phyloP scores from a whole-genome alignment of 2,888 invertebrate genomes.

The Euzetes globulus region DNA sequence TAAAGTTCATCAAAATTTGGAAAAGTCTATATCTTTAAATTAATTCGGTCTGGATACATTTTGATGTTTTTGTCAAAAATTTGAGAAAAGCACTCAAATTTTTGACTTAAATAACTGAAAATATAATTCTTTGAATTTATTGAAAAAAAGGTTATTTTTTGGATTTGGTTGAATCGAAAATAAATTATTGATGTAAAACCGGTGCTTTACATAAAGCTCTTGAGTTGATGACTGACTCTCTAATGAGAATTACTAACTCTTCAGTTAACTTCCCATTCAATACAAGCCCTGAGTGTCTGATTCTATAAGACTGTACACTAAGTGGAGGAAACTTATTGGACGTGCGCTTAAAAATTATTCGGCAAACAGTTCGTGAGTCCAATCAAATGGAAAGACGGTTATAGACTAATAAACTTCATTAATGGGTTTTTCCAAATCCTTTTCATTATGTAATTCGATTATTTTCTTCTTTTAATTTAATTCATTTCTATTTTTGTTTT shows the following conservation, averaged over 20 bases:
- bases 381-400: neutral
- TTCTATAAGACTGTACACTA: neutral
- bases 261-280: neutral
- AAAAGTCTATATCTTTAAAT: too few relatives aligned
- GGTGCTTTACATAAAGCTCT: neutral
- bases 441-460: neutral
- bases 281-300: neutral
- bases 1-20: too few relatives aligned
- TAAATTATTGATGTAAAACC: too few relatives aligned
- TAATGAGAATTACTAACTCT: slow-evolving; percentile 1
- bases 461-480: neutral
- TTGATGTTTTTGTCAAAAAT: too few relatives aligned
- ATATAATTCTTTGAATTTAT: too few relatives aligned
- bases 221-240: neutral
- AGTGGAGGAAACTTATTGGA: neutral
- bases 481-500: neutral
- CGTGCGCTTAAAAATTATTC: neutral
- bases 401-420: neutral
- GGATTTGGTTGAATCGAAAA: too few relatives aligned
- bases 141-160: too few relatives aligned
- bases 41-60: too few relatives aligned
- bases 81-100: too few relatives aligned
- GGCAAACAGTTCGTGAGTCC: neutral
- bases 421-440: neutral
- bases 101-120: too few relatives aligned